These are phyloP conservation scores for Blastobasis adustella DNA, from an alignment of 2,888 invertebrate genomes.

Conservation along the genomic window DNA sequence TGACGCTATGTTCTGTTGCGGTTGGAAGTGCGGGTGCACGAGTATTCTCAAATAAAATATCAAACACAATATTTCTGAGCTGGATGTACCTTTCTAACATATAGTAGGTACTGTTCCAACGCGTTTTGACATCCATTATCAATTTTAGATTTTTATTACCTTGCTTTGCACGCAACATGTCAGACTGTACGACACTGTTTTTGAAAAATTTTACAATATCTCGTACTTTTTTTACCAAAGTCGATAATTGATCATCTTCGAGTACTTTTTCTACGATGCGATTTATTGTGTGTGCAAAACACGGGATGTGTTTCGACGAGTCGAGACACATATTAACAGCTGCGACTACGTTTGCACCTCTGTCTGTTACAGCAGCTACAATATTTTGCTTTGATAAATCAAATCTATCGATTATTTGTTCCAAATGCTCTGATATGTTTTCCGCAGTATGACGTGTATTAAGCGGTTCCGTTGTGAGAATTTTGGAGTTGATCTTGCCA, in stretches of 20 bases:
- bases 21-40: conserved; percentile 15
- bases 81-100: conserved; percentile 13
- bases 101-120: conserved; percentile 14
- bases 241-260: no score
- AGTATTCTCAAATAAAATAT: conserved; percentile 14
- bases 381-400: conserved; percentile 9
- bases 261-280: no score
- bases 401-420: conserved; percentile 9
- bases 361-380: conserved; percentile 12
- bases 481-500: conserved; percentile 8
- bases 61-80: conserved; percentile 8
- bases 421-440: conserved; percentile 9
- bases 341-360: conserved; percentile 10
- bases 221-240: conserved; percentile 11
- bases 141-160: conserved; percentile 12
- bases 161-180: conserved; percentile 12
- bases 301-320: no score
- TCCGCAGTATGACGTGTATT: conserved; percentile 13
- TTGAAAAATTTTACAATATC: conserved; percentile 13
- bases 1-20: conserved; percentile 16
- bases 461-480: conserved; percentile 12
- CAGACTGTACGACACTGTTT: conserved; percentile 12
- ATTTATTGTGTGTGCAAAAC: no score
- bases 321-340: conserved; percentile 11
- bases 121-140: conserved; percentile 15